phyloP scores from a whole-genome alignment of 2,888 invertebrate species.

The Harpalus rubripes region DNA sequence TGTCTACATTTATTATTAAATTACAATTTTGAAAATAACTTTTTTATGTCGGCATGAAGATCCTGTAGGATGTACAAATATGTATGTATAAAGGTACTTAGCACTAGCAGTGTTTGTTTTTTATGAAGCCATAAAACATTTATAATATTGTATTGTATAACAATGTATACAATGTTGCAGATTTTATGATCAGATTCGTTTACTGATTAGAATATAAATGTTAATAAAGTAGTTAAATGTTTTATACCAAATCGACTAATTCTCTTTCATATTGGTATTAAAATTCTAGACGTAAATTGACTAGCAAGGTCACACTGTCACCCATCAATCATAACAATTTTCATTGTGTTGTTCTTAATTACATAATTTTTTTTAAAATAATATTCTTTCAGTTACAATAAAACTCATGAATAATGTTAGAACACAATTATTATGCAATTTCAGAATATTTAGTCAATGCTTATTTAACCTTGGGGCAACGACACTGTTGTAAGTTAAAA shows the following conservation, averaged over 20 bases:
- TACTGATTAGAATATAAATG: conserved; percentile 21
- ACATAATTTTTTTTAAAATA: too few relatives aligned
- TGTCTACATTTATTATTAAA: not conserved
- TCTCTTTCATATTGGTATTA: not conserved
- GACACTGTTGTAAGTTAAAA: too few relatives aligned
- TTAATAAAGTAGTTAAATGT: conserved; percentile 6
- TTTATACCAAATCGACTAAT: not conserved
- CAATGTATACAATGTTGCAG: not conserved
- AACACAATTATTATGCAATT: too few relatives aligned
- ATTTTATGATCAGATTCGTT: conserved; percentile 4
- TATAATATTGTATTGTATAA: conserved; percentile 14
- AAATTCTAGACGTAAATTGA: not conserved
- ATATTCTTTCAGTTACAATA: too few relatives aligned
- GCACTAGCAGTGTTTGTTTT: not conserved
- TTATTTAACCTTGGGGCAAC: too few relatives aligned
- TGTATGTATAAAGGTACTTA: too few relatives aligned
- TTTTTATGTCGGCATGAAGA: not conserved
- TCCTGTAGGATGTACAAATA: not conserved
- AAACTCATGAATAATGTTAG: too few relatives aligned
- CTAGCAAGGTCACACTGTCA: not conserved
- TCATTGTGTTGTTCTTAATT: not conserved
- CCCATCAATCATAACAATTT: not conserved
- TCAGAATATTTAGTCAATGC: too few relatives aligned
- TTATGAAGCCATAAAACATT: conserved; percentile 13
- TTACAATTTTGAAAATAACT: not conserved